These are phyloP conservation scores for Aquatica leii DNA, from an alignment of 2,888 invertebrate species.

Conservation along the genomic window DNA sequence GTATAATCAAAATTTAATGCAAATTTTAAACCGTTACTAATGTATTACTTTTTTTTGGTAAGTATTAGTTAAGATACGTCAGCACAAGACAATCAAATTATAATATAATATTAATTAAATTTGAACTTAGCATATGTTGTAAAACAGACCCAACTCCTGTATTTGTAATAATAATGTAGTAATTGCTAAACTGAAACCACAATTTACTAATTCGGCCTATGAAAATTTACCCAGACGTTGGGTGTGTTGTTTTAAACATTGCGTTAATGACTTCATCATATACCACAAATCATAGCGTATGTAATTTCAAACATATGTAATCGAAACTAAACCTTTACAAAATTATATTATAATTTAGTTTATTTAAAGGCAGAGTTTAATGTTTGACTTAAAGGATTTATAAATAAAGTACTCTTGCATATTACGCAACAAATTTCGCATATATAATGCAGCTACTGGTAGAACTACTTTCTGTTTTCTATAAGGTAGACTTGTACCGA, in stretches of 20 bases:
- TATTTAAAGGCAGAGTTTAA: too few relatives aligned
- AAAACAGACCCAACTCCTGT: background rate
- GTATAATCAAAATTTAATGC: too few relatives aligned
- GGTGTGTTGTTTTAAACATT: conserved; percentile 7
- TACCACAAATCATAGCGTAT: conserved; percentile 8
- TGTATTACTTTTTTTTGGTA: too few relatives aligned
- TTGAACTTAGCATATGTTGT: background rate
- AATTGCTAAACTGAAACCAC: conserved; percentile 10
- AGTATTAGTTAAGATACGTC: too few relatives aligned
- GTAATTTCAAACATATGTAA: too few relatives aligned
- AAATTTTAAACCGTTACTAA: too few relatives aligned
- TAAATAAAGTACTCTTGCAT: too few relatives aligned
- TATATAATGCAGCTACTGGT: conserved; percentile 4
- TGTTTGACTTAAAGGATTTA: too few relatives aligned
- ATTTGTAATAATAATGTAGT: background rate
- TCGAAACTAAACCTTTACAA: background rate
- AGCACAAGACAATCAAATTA: too few relatives aligned
- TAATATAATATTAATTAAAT: too few relatives aligned
- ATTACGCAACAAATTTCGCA: background rate
- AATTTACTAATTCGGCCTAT: conserved; percentile 14
- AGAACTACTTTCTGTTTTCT: conserved; percentile 7
- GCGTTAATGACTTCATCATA: conserved; percentile 23
- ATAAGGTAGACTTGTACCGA: background rate
- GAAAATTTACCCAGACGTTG: conserved; percentile 14
- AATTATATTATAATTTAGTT: too few relatives aligned